These are phyloP conservation scores for Drosophila greeni DNA, from an alignment of 2,888 invertebrate genomes.

Conservation along the genomic window DNA sequence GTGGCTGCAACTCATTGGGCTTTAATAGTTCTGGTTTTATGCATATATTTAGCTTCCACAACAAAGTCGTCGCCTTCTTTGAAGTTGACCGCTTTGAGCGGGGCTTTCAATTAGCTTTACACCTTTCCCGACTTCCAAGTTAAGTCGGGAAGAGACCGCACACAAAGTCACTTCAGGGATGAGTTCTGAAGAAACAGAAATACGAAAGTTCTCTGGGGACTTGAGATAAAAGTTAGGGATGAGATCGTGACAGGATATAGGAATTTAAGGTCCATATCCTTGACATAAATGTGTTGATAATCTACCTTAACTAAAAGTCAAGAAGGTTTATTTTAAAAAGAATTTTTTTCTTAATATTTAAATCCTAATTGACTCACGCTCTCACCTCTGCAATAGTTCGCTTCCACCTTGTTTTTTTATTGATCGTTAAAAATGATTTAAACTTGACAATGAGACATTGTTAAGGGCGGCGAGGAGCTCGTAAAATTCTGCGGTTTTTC, in stretches of 20 bases:
- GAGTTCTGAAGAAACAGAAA: constrained; percentile 60
- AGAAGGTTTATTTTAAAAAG: too few relatives aligned
- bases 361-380: background rate
- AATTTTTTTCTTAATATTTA: too few relatives aligned
- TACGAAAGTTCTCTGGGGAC: constrained; percentile 1
- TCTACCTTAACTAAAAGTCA: too few relatives aligned
- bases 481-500: constrained; percentile 42
- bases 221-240: constrained; percentile 12
- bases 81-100: constrained; percentile 53
- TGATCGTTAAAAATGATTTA: constrained; percentile 74
- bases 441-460: constrained; percentile 71
- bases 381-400: constrained; percentile 7
- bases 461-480: constrained; percentile 52
- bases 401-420: constrained; percentile 55
- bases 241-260: constrained; percentile 2
- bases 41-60: constrained; percentile 39
- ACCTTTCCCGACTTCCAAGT: constrained; percentile 49
- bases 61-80: constrained; percentile 62
- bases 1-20: constrained; percentile 9
- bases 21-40: constrained; percentile 27
- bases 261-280: background rate
- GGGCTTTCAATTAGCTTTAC: constrained; percentile 57
- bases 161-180: constrained; percentile 46
- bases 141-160: constrained; percentile 45
- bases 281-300: background rate